A percentile compares a stretch with the other conserved stretches of the same genome.
phyloP scores from a whole-genome alignment of 1,140 invertebrate species.

The Neelides sp. region DNA sequence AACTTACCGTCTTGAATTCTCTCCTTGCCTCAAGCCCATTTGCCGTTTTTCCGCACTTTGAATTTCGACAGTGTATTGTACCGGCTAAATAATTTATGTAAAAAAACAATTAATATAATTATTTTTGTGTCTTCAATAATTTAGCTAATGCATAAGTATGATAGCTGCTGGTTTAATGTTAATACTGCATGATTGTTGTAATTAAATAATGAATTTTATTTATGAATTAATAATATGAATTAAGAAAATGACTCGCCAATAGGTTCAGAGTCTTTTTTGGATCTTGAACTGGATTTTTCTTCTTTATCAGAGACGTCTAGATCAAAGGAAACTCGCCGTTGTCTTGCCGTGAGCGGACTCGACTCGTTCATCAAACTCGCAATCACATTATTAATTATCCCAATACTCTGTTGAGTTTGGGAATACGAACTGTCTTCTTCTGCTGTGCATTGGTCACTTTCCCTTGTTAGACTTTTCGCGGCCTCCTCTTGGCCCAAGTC shows the following conservation, averaged over 20 bases:
- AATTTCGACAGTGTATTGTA: conserved; percentile 29
- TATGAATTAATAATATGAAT: too few species aligned
- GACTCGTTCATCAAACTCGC: conserved; percentile 10
- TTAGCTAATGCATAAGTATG: background rate
- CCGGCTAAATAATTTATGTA: conserved; percentile 17
- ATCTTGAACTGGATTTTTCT: conserved; percentile 28
- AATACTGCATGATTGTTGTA: too few species aligned
- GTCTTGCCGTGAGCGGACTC: conserved; percentile 23
- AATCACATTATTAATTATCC: conserved; percentile 1
- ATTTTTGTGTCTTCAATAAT: background rate
- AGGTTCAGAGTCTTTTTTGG: conserved; percentile 22
- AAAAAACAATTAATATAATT: background rate
- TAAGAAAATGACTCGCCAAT: conserved; percentile 27
- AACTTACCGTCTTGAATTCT: conserved; percentile 25
- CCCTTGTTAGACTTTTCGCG: too few species aligned
- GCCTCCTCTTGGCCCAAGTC: too few species aligned
- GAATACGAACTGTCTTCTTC: too few species aligned
- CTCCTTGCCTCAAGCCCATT: conserved; percentile 26
- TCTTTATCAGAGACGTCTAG: conserved; percentile 29
- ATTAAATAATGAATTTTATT: too few species aligned
- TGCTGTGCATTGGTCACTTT: too few species aligned
- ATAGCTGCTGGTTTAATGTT: too few species aligned
- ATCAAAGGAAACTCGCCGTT: conserved; percentile 29
- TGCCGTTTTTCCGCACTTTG: conserved; percentile 29
- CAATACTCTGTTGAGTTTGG: too few species aligned